Base-by-base conservation (phyloP, 2,888 invertebrate genomes). In the Andrena haemorrhoa region DNA sequence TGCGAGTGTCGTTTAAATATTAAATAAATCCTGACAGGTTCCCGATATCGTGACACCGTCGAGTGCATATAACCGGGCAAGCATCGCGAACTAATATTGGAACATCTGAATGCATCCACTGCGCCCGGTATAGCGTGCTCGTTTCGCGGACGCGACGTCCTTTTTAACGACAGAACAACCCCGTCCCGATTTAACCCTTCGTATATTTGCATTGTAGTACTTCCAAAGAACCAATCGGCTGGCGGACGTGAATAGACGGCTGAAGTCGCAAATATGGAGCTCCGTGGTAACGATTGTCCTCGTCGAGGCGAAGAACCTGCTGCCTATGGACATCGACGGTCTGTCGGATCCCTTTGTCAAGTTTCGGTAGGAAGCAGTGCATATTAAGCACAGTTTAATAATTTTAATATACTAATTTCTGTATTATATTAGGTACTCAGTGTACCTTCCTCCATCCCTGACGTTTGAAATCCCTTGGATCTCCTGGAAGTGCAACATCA, bases 201-300 rank as follows among this genome's bases (percentile, higher is more conserved):
- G 53, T 72, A 69, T 66, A 79, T 79, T 69, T 66, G 51, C 53
- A n/a, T 82, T 83, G 0, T 95, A 98, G 98, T 97, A 97, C 93
- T 96, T 97, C 89, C 96, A 97, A 91, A 96, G 96, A 92, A 97
- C 96, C 92, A 96, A 96, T 83, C 95, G 97, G 92, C 94, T 97
- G 85, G 96, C 96, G 56, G 98, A 98, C 92, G 97, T 97, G 75
- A 97, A 97, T 92, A 96, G 97, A 92, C 95, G 97, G 81, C 94
- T 98, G 72, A 99, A 98, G 94, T 98, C 97, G 35, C 99, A 99
- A 94, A 98, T 98, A 93, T 99, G 99, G 99, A 98, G 98, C 93
- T 98, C 98, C 2, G 98, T 99, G 76, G 98, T 99, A 51, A 99
- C 99, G 79, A 98, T 99, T 89, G 97, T 99, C n/a, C 95, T 99